These are phyloP conservation scores for Ditylenchus dipsaci DNA, from an alignment of 1,140 invertebrate genomes.

Conservation along the genomic window DNA sequence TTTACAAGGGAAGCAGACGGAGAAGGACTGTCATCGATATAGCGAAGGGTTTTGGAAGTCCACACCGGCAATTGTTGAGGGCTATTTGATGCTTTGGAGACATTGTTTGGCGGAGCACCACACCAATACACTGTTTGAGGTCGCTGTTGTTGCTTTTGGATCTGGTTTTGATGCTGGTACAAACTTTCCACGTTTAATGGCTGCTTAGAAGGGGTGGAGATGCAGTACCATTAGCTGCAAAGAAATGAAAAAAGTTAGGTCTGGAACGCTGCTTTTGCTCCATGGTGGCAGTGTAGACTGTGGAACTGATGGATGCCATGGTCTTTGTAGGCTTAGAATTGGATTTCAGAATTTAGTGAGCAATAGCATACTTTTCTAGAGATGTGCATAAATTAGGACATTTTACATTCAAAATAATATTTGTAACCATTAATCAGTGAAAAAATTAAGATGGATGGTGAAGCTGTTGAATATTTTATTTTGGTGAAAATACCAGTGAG, in stretches of 20 bases:
- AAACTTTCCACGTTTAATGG: not conserved
- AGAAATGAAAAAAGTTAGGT: not conserved
- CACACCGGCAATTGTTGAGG: not conserved
- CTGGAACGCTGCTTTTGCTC: not conserved
- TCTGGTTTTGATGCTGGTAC: too few species aligned
- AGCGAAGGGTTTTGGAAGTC: not conserved
- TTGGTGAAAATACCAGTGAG: too few species aligned
- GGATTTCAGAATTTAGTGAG: too few species aligned
- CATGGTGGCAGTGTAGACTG: not conserved
- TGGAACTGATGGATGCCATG: not conserved
- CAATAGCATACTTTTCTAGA: too few species aligned
- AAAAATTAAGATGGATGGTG: too few species aligned
- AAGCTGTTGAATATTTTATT: too few species aligned
- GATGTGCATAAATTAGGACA: too few species aligned
- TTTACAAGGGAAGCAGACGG: not conserved
- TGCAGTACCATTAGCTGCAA: too few species aligned
- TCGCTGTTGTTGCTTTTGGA: not conserved
- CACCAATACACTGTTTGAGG: constrained; percentile 2
- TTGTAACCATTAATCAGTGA: too few species aligned
- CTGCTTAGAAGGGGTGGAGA: not conserved
- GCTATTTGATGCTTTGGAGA: not conserved
- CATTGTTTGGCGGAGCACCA: too few species aligned
- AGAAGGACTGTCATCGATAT: not conserved
- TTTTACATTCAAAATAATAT: too few species aligned
- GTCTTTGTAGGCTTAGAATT: too few species aligned